Evolutionary conservation across 92 coral and sea anemone genomes (phyloP), one percentile per base, ranked within the genome.

Genomic region (Chrysogorgia sp.): DNA sequence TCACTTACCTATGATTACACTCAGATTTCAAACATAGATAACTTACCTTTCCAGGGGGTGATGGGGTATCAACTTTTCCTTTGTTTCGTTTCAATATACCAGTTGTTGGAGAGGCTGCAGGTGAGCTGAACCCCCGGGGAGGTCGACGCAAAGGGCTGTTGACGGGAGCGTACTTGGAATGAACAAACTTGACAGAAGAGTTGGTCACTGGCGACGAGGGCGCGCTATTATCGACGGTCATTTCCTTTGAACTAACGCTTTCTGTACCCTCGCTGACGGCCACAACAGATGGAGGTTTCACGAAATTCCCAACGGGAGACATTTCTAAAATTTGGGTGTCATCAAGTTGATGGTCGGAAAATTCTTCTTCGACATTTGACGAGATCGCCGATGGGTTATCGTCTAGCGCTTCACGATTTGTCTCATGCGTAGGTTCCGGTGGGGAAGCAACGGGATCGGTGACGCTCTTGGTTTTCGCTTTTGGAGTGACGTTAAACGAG

Each of bases 11-110:
- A n/a, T n/a, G n/a, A n/a, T n/a, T n/a, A n/a, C n/a, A n/a, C n/a
- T n/a, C n/a, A n/a, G n/a, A n/a, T n/a, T n/a, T n/a, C n/a, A n/a
- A n/a, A n/a, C n/a, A n/a, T n/a, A n/a, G n/a, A n/a, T n/a, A 40
- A 34, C 7, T 52, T 80, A 93, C 98, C 94, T 96, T 96, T 83
- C 87, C 91, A 24, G 99, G 96, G 45, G 99, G 99, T 0, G 99
- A 96, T 1, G 99, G 99, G 0, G 99, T 91, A 77, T 96, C 97
- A 10, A 88, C 82, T 80, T 83, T 82, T 45, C 83, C 83, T 63
- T 83, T 75, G 63, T 79, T 77, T 74, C 96, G 84, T 80, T 96
- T 96, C 74, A 96, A 77, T 75, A 96, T 96, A 34, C 99, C 92
- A 58, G 92, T 87, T 10, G 96, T 86, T 30, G 99, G 97, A 21